These are phyloP conservation scores for Musca vetustissima DNA, from an alignment of 1,140 invertebrate genomes.

Conservation along the genomic window DNA sequence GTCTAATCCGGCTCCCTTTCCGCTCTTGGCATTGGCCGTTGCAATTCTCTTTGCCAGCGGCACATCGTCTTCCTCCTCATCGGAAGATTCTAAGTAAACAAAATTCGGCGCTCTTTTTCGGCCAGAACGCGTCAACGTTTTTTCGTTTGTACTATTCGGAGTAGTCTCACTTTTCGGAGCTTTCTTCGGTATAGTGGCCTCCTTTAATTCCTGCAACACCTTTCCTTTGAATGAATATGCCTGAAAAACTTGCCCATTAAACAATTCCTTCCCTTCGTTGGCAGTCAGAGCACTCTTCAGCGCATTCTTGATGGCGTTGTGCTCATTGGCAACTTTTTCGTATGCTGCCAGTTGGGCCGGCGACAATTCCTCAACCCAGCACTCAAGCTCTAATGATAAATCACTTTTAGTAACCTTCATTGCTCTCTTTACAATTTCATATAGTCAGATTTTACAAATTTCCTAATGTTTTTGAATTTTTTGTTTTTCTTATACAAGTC, in stretches of 20 bases:
- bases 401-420: slow-evolving; percentile 51
- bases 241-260: slow-evolving; percentile 63
- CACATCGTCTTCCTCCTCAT: slow-evolving; percentile 54
- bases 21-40: slow-evolving; percentile 26
- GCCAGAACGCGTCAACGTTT: slow-evolving; percentile 26
- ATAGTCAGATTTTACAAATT: neutral
- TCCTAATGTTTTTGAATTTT: too few relatives aligned
- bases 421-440: neutral
- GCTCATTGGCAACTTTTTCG: slow-evolving; percentile 62
- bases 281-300: slow-evolving; percentile 61
- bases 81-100: slow-evolving; percentile 49
- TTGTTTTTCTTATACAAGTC: too few relatives aligned
- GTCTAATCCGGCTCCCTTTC: slow-evolving; percentile 21
- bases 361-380: slow-evolving; percentile 67
- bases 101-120: slow-evolving; percentile 39
- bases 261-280: slow-evolving; percentile 64
- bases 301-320: slow-evolving; percentile 63
- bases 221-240: slow-evolving; percentile 57
- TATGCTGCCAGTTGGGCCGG: slow-evolving; percentile 62
- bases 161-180: slow-evolving; percentile 31
- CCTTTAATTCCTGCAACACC: slow-evolving; percentile 49
- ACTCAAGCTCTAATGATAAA: slow-evolving; percentile 64
- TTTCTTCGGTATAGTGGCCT: slow-evolving; percentile 60
- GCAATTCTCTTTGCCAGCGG: slow-evolving; percentile 53
- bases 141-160: neutral